Evolutionary conservation across 2,888 invertebrate species (phyloP).

Genomic region (Rhopalosiphum nymphaeae): DNA sequence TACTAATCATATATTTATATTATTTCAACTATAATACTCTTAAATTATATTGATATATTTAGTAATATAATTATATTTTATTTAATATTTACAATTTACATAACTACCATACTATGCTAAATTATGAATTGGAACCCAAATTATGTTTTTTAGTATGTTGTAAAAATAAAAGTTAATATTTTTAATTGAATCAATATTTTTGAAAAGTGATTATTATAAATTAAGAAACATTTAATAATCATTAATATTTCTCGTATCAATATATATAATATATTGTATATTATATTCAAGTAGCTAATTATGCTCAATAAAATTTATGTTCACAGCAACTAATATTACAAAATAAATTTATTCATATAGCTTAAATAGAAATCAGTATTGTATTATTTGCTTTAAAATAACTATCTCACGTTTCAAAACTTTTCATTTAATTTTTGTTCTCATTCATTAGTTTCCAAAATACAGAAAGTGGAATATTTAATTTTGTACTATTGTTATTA

Average conservation of each 20-base stretch:
- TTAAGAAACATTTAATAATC: not conserved
- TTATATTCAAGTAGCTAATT: not conserved
- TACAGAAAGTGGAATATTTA: not conserved
- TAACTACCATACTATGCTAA: not conserved
- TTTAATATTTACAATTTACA: not conserved
- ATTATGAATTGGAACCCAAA: not conserved
- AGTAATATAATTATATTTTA: not conserved
- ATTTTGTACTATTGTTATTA: not conserved
- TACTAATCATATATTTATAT: not conserved
- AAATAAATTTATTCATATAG: not conserved
- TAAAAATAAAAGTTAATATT: not conserved
- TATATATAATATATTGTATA: not conserved
- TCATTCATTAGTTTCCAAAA: not conserved
- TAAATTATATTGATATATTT: not conserved
- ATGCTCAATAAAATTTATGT: not conserved
- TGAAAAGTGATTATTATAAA: not conserved
- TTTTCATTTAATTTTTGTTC: not conserved
- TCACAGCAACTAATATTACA: not conserved
- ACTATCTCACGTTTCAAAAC: not conserved
- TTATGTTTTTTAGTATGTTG: not conserved
- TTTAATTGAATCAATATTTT: conserved; percentile 5
- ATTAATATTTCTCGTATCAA: not conserved
- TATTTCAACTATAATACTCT: not conserved
- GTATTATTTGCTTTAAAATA: not conserved
- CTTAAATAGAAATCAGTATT: not conserved